Conservation (phyloP, 2,113 vertebrate species). For the Pluvialis apricaria region DNA sequence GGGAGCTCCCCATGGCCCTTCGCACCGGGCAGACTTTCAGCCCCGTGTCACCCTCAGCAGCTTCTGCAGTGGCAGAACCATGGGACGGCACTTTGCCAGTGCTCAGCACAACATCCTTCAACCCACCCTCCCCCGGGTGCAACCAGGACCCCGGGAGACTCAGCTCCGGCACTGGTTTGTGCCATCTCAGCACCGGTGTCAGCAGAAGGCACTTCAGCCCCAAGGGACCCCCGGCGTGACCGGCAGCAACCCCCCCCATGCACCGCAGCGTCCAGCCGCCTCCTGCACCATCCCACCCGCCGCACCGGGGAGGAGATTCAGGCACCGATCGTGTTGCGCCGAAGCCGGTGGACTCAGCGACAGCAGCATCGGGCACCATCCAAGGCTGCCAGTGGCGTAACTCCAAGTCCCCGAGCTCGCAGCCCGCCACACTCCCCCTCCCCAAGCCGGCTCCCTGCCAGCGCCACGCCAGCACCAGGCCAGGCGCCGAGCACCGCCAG, state of each 20-base stretch:
- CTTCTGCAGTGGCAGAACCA: background rate
- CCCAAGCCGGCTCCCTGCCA: background rate
- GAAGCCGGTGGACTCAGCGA: background rate
- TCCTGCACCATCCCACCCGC: background rate
- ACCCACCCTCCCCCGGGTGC: background rate
- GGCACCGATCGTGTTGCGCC: fast-evolving
- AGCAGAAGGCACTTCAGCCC: background rate
- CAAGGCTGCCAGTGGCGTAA: background rate
- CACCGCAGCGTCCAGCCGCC: background rate
- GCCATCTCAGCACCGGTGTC: background rate
- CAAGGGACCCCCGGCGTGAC: background rate
- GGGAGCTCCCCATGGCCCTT: background rate
- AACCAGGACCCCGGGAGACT: background rate
- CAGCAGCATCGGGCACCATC: fast-evolving
- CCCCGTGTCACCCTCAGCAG: background rate
- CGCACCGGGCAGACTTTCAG: background rate
- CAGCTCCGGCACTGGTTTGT: background rate
- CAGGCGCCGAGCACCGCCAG: background rate
- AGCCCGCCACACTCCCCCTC: background rate
- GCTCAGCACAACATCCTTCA: background rate
- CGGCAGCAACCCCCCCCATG: background rate
- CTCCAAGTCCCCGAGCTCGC: background rate
- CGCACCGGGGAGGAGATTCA: background rate
- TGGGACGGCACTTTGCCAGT: background rate
- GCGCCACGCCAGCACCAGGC: background rate